These are phyloP conservation scores for Bucco capensis DNA, from an alignment of 2,113 vertebrate species.

Conservation along the genomic window DNA sequence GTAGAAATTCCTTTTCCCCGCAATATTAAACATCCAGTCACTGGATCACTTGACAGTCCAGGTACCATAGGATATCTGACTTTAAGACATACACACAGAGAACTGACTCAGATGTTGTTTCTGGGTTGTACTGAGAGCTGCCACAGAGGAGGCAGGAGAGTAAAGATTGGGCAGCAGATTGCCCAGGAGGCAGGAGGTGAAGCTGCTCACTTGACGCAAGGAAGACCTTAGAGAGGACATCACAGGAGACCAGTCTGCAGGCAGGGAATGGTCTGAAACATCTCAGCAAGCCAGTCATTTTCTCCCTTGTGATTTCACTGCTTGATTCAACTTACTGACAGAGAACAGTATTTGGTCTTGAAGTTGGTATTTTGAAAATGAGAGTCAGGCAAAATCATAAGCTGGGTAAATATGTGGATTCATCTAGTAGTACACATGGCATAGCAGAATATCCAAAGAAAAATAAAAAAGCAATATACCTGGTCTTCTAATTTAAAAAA, in stretches of 20 bases:
- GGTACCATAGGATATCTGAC: background rate
- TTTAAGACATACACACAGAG: rapidly evolving
- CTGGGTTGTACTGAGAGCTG: background rate
- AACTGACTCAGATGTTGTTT: background rate
- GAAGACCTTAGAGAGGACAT: background rate
- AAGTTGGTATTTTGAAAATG: background rate
- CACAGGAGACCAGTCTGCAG: background rate
- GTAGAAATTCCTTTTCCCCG: background rate
- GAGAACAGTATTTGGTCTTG: background rate
- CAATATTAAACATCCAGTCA: background rate
- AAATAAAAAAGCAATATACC: background rate
- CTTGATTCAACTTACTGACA: background rate
- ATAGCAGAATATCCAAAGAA: background rate
- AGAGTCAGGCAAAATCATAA: background rate
- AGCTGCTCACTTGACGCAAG: rapidly evolving
- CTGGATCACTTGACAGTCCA: background rate
- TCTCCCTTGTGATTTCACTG: background rate
- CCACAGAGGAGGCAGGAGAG: background rate
- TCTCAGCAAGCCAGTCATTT: background rate
- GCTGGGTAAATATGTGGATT: background rate
- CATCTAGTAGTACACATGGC: background rate
- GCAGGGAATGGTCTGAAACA: background rate
- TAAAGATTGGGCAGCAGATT: background rate
- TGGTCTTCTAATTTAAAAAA: background rate
- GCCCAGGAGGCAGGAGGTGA: background rate